phyloP scores from a whole-genome alignment of 2,113 vertebrate species.

The Machaerirhynchus nigripectus region DNA sequence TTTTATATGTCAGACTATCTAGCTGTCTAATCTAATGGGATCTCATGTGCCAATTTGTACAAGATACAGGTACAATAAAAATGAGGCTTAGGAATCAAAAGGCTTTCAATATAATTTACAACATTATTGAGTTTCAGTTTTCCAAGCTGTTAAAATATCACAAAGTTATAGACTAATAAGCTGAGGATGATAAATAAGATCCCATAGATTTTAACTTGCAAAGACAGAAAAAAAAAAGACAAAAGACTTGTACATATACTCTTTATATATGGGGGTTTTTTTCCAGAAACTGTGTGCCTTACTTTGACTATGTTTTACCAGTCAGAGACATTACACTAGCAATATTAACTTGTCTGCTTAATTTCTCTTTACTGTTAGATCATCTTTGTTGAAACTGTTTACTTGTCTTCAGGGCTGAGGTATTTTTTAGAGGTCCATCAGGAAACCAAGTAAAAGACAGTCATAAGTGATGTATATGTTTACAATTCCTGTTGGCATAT shows the following conservation, averaged over 20 bases:
- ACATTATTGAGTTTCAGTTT: conserved; percentile 24
- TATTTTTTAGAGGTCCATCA: background rate
- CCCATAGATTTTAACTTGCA: background rate
- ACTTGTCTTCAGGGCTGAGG: background rate
- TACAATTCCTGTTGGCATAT: background rate
- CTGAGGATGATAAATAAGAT: background rate
- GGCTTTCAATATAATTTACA: conserved; percentile 63
- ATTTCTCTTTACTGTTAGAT: background rate
- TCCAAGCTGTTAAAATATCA: conserved; percentile 29
- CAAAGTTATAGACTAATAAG: conserved; percentile 29
- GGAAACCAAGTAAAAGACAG: background rate
- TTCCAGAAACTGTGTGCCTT: background rate
- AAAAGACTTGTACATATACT: background rate
- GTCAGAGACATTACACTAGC: background rate
- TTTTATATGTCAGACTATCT: conserved; percentile 30
- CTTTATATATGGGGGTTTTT: background rate
- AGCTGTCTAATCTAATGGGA: conserved; percentile 37
- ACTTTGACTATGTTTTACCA: background rate
- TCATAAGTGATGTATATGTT: background rate
- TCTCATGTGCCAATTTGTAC: conserved; percentile 51
- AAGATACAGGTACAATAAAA: conserved; percentile 59
- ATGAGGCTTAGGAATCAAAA: conserved; percentile 52
- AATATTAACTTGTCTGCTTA: background rate
- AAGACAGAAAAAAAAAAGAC: background rate
- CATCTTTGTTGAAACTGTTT: background rate